These are phyloP conservation scores for Nyctereutes procyonoides DNA, from an alignment of 2,113 vertebrate genomes.

Conservation along the genomic window DNA sequence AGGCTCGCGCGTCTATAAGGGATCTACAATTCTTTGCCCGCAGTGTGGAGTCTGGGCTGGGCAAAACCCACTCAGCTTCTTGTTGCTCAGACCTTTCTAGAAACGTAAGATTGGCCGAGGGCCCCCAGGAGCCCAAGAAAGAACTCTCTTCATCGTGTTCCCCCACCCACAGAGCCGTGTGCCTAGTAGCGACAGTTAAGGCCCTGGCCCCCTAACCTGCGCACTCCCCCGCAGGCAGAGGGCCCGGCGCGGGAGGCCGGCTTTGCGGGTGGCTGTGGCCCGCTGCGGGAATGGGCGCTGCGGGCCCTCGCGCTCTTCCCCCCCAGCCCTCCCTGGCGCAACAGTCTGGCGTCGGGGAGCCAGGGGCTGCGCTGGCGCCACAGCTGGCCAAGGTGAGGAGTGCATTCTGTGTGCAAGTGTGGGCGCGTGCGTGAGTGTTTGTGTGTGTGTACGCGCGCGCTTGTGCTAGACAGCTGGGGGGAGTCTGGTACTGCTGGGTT, in stretches of 20 bases:
- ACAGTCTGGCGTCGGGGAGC: neutral
- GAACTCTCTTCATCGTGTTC: conserved; percentile 39
- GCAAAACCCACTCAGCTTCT: conserved; percentile 43
- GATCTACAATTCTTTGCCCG: neutral
- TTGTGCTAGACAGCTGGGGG: neutral
- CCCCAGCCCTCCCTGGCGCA: neutral
- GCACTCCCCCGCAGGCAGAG: neutral
- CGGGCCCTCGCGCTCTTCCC: neutral
- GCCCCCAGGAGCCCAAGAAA: conserved; percentile 18
- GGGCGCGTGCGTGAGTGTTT: neutral
- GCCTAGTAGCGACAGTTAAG: neutral
- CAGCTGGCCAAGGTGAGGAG: conserved; percentile 76
- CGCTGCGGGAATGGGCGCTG: neutral
- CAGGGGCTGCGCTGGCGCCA: conserved; percentile 56
- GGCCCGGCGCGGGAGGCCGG: neutral
- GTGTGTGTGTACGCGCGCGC: neutral
- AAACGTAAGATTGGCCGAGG: neutral
- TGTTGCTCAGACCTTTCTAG: conserved; percentile 46
- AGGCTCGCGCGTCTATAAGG: neutral
- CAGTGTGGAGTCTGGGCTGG: neutral
- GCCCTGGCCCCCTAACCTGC: neutral
- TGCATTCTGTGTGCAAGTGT: neutral
- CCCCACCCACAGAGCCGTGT: neutral
- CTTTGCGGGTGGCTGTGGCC: conserved; percentile 63
- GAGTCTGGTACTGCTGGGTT: conserved; percentile 45